Base-by-base conservation (phyloP, 2,797 vertebrate genomes). In the Enteromius mattozi region DNA sequence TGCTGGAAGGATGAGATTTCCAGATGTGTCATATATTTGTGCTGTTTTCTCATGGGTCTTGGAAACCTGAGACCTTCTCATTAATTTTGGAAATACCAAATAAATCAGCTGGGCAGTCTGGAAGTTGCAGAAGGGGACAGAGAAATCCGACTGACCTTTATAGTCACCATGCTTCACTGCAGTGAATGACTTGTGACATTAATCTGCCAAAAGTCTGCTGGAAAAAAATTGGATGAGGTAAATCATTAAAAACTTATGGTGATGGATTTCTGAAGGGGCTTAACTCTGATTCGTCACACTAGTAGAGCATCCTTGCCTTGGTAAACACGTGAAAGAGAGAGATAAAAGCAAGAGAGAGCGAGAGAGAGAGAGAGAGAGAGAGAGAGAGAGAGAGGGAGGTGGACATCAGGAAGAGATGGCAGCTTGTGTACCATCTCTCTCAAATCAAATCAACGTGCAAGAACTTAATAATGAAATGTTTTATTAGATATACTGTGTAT, bases 11-110 rank as follows among this genome's bases (percentile, higher is more conserved):
- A 80, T 75, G 65, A 69, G 79, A 35, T 66, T 87, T 79, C 82
- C 88, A 86, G 86, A 89, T 86, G 79, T 84, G 54, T 49, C 70
- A 72, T 86, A 37, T n/a, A 80, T 86, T 85, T 87, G 75, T 77
- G 49, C 66, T 84, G 47, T 78, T 70, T 74, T 82, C 63, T 33
- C 75, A 70, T 72, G 78, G 70, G 59, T 54, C 61, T 47, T 56
- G 17, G 61, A 71, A 66, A 12, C 70, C 70, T 77, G 35, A 78
- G 59, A 45, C 45, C n/a, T 49, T 78, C 35, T 68, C 56, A 54
- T 51, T 78, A 65, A 81, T 86, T 84, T 82, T 79, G 75, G 77
- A 80, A 40, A 83, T 69, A 77, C 47, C 74, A 33, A 86, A 86
- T 83, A 81, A 87, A 85, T 86, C 33, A 84, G 49, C 80, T 17